phyloP scores from a whole-genome alignment of 2,113 vertebrate species.

The Sinocyclocheilus rhinocerous region DNA sequence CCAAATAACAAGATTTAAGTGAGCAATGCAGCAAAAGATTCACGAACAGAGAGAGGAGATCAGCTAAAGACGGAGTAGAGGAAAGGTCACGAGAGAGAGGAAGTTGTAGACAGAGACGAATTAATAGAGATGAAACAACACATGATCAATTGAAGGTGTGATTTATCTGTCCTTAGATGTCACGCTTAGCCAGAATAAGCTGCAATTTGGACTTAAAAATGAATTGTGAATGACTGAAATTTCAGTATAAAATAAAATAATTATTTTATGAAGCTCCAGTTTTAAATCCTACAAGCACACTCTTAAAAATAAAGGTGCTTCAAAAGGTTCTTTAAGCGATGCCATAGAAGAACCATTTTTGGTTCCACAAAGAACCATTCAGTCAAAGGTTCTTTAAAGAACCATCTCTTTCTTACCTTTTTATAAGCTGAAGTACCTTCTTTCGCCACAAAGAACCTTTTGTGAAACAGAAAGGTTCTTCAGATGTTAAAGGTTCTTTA shows the following conservation, averaged over 20 bases:
- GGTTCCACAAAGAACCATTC: no score
- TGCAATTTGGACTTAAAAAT: background rate
- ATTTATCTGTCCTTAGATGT: background rate
- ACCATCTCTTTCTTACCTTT: no score
- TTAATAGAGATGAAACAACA: background rate
- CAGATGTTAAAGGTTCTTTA: no score
- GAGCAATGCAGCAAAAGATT: background rate
- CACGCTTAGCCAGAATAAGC: background rate
- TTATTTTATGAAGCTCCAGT: background rate
- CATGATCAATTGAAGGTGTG: background rate
- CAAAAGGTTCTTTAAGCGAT: no score
- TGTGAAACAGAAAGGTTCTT: no score
- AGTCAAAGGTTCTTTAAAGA: no score
- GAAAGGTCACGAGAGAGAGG: background rate
- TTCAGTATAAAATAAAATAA: background rate
- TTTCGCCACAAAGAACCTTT: no score
- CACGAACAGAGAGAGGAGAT: background rate
- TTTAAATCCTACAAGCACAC: background rate
- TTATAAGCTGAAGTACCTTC: no score
- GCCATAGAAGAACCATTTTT: no score
- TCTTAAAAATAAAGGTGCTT: no score
- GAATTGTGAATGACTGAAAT: no score
- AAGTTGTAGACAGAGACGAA: background rate
- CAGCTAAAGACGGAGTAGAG: background rate
- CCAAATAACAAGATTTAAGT: conserved; percentile 22